Percentiles rank a stretch among this genome's conserved stretches.
Conservation (phyloP, 1,140 invertebrate species). For the Eumaeus atala region DNA sequence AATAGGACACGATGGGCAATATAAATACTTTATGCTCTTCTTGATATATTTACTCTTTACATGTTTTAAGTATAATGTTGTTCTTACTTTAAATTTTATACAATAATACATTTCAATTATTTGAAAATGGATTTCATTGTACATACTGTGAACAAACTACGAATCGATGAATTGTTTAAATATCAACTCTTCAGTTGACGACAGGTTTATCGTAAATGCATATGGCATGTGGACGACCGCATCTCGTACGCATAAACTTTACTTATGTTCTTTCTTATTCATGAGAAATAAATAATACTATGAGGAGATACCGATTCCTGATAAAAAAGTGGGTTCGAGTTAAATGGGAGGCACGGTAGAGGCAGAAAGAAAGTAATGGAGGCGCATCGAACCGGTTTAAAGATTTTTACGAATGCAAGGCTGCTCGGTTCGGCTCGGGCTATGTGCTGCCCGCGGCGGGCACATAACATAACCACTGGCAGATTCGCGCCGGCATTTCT, state of each 20-base stretch:
- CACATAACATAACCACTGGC: constrained; percentile 61
- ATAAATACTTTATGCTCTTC: too few relatives aligned
- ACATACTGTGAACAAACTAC: too few relatives aligned
- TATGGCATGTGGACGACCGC: constrained; percentile 59
- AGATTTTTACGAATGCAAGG: constrained; percentile 74
- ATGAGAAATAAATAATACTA: constrained; percentile 74
- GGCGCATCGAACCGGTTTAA: constrained; percentile 70
- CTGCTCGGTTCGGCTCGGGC: constrained; percentile 48
- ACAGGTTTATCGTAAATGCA: constrained; percentile 53
- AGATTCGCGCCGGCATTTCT: constrained; percentile 66
- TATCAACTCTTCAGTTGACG: constrained; percentile 21
- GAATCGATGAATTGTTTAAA: not conserved
- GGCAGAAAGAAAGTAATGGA: constrained; percentile 73
- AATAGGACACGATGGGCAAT: too few relatives aligned
- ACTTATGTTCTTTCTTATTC: constrained; percentile 69
- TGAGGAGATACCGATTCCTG: constrained; percentile 72
- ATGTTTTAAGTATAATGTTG: too few relatives aligned
- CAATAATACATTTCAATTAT: too few relatives aligned
- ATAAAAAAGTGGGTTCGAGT: constrained; percentile 73
- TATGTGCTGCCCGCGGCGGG: constrained; percentile 57
- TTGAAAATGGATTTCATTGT: too few relatives aligned
- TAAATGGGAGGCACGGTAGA: constrained; percentile 70
- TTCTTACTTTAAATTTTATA: too few relatives aligned
- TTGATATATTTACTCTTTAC: too few relatives aligned
- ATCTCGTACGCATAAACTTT: constrained; percentile 62